Evolutionary conservation across 2,797 vertebrate species (phyloP), one percentile per base, ranked within the genome.

Genomic region (Crenuchus spilurus): DNA sequence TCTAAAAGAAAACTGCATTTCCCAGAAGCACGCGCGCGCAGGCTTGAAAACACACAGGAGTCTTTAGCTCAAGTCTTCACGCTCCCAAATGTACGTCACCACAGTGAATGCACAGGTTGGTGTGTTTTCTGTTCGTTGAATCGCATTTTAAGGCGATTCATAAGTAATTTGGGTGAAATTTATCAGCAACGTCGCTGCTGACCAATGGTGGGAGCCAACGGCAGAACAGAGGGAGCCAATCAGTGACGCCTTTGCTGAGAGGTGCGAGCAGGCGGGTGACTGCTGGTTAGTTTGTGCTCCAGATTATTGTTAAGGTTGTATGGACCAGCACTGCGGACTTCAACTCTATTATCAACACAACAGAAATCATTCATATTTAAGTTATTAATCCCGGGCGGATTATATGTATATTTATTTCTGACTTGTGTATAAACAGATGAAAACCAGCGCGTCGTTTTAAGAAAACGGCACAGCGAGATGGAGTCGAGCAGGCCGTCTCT

Each of bases 301-400:
- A 90, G 88, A 91, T 92, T 92, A 89, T 94, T 89, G 94, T 96
- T 94, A 96, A 96, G 95, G 93, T 96, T 96, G 95, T 94, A 90
- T 95, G 93, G 94, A 94, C 94, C 90, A 92, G 90, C 93, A 94
- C 93, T 92, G 92, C 92, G 88, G 94, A 85, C 77, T 78, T 85
- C 81, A 67, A 51, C 75, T 79, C 80, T 67, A 72, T 84, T 78
- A n/a, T 84, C 76, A 77, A 9, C 83, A 84, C 61, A 89, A 78
- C 65, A 85, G 84, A 78, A 84, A 74, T 39, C 57, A 31, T 70
- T 78, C 78, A 48, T 67, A 51, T 48, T 78, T 80, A 72, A 86
- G 39, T 35, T 77, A 84, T 87, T 80, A 72, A 31, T 60, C 48
- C 54, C 46, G 61, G 85, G 84, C 87, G 76, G 87, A 87, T 86